Evolutionary conservation across 2,888 invertebrate genomes (phyloP), one percentile per base, ranked within the genome.

Genomic region (Latheticus oryzae): DNA sequence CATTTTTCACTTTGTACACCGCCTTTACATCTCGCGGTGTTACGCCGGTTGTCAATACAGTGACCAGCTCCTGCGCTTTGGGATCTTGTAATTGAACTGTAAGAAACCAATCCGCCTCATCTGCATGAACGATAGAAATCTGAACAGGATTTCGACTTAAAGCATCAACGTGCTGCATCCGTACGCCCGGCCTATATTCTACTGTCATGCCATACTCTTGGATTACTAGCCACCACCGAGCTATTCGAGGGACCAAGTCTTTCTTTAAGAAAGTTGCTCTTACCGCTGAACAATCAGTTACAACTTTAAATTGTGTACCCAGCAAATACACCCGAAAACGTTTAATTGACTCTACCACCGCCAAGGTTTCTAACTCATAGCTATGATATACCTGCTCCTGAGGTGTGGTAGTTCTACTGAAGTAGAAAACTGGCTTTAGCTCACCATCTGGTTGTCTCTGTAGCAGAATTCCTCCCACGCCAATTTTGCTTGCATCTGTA

Each of bases 401-500:
- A 7, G 2, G 8, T 9, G 43, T 9, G 5, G 43, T 43, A 9
- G 16, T 16, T 9, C 24, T 13, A 12, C 30, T 30, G 4, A 16
- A 43, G 19, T 43, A 43, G n/a, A n/a, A 5, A 15, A 33, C 15
- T 3, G 11, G 9, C 1, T 11, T 3, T 24, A 56, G 8, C 1
- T 28, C 19, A 11, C 4, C 38, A 37, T 38, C n/a, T 2, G 17
- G 2, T 13, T 13, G 5, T 19, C 15, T 8, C 9, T 48, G 13
- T 52, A 71, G 70, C 2, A 71, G 23, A 7, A 69, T 65, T 3
- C 62, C 70, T 1, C 60, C 68, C 3, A 68, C 7, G 3, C 71
- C 70, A 4, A 35, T 2, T 24, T 61, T 35, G 33, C 67, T 67
- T 8, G 68, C 71, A 56, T 72, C 70, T 4, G 68, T 71, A 55